Evolutionary conservation across 1,140 invertebrate species (phyloP), one percentile per base, ranked within the genome.

Genomic region (Proctacanthus coquilletti): DNA sequence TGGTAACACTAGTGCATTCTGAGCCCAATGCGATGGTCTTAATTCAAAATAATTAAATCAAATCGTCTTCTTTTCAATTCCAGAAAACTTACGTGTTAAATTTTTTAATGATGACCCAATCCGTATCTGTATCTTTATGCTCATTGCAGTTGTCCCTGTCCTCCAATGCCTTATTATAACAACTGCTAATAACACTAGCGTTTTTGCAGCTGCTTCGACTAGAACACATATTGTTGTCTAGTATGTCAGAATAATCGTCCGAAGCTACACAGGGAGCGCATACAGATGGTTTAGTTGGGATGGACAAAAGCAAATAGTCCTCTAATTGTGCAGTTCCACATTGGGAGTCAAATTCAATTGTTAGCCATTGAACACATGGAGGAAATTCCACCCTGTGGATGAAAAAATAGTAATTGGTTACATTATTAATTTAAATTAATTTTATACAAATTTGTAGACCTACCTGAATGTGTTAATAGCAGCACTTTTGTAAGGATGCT

Each of bases 401-500:
- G 5, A 6, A 31, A 31, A 31, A 31, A 10, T 6, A 34, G 15
- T 5, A 18, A 34, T 6, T 6, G 11, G 5, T 34, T 34, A 20
- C 20, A 11, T 18, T 15, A 34, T 6, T 18, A 18, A n/a, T n/a
- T n/a, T n/a, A n/a, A n/a, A n/a, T 27, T 27, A 27, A 13, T 27
- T 27, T 27, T 32, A 23, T 36, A 17, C 15, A 9, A 36, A 15
- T 23, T 21, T 3, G 15, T 14, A 17, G 14, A 40, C 47, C 49
- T 52, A 83, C 81, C 74, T 74, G 60, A 89, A 92, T 64, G 84
- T 84, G 23, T 76, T 78, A 10, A 94, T 82, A 34, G 77, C 77
- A 3, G 88, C 81, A 25, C 84, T 79, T 63, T 89, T 88, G 61
- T 98, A 98, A 0, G 93, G 94, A 70, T 98, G 94, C 21, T 93